These are phyloP conservation scores for Styela plicata DNA, from an alignment of 23 tunicate species.

Conservation along the genomic window DNA sequence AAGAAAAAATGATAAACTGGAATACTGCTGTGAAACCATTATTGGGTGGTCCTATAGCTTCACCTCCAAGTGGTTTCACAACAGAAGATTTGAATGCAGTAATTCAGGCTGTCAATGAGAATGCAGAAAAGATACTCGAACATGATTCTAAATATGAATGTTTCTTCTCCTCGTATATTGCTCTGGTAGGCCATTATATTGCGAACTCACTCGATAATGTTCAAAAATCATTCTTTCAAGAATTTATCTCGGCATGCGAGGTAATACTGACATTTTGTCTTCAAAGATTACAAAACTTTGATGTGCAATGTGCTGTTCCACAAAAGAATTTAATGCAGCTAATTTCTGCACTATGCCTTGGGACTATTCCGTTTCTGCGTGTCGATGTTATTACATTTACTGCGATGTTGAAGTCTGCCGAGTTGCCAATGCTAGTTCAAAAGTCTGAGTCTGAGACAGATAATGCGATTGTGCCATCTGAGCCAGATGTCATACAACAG, in stretches of 20 bases:
- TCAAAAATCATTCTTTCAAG: slow-evolving; percentile 24
- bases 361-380: slow-evolving; percentile 23
- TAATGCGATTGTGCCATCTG: no score
- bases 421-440: slow-evolving; percentile 40
- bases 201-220: slow-evolving; percentile 34
- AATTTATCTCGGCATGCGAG: slow-evolving; percentile 38
- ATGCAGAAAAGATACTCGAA: slow-evolving; percentile 40
- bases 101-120: slow-evolving; percentile 34
- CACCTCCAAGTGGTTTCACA: slow-evolving; percentile 13
- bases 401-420: slow-evolving; percentile 65
- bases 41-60: slow-evolving; percentile 35
- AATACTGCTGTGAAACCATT: slow-evolving; percentile 52
- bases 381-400: slow-evolving; percentile 60
- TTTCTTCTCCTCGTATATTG: slow-evolving; percentile 64
- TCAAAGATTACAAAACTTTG: slow-evolving; percentile 36
- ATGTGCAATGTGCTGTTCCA: slow-evolving; percentile 46
- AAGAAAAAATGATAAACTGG: slow-evolving; percentile 63
- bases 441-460: slow-evolving; percentile 17
- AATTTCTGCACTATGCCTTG: slow-evolving; percentile 30
- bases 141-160: slow-evolving; percentile 56
- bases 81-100: slow-evolving; percentile 32
- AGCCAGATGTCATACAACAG: neutral
- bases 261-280: slow-evolving; percentile 53
- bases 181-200: slow-evolving; percentile 54
- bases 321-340: slow-evolving; percentile 50